Conservation (phyloP, 2,888 invertebrate genomes). For the Pyrrhosoma nymphula region DNA sequence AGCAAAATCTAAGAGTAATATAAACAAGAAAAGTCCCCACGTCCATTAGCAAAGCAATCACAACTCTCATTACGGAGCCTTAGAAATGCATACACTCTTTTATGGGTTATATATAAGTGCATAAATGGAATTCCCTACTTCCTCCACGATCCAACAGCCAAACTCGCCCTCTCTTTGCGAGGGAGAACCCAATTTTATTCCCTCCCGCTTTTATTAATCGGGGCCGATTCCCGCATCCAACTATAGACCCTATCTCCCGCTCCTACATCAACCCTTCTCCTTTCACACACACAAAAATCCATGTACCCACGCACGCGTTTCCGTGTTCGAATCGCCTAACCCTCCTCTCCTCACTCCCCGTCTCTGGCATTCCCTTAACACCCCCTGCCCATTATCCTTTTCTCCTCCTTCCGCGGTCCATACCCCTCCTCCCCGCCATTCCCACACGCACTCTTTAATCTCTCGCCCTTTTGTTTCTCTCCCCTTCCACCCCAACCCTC, state of each 20-base stretch:
- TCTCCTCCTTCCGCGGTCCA: no score
- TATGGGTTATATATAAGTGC: no score
- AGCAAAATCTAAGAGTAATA: no score
- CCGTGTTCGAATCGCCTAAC: slow-evolving; percentile 19
- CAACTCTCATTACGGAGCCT: no score
- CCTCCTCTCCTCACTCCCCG: neutral
- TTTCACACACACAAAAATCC: neutral
- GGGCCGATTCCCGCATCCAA: neutral
- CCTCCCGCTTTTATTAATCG: neutral
- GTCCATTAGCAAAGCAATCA: no score
- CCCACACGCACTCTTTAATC: neutral
- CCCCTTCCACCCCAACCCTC: neutral
- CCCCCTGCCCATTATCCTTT: neutral
- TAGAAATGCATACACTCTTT: no score
- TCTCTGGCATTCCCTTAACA: no score
- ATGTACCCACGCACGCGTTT: neutral
- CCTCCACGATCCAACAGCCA: no score
- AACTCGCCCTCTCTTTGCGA: neutral
- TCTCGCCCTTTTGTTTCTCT: slow-evolving; percentile 13
- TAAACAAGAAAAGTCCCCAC: no score
- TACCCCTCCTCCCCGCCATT: neutral
- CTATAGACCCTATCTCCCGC: no score
- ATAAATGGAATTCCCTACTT: neutral
- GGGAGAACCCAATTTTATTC: neutral
- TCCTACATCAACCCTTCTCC: neutral